Evolutionary conservation across 2,113 vertebrate species (phyloP).

Genomic region (Anthoscopus minutus): DNA sequence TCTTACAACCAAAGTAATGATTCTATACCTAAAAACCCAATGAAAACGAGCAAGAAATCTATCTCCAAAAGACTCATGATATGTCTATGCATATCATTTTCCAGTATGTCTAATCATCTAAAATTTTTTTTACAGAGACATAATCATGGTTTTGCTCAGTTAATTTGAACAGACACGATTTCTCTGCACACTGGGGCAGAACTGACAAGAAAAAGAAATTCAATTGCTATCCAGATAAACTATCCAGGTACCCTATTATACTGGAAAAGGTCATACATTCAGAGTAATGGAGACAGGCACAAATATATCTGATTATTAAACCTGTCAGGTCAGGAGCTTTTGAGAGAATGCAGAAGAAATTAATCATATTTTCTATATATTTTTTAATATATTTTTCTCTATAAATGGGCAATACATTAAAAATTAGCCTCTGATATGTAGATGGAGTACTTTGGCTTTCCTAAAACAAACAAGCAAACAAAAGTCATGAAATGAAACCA

Average conservation of each 20-base stretch:
- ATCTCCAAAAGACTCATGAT: background rate
- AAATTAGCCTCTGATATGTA: background rate
- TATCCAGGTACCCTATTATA: background rate
- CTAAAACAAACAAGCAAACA: background rate
- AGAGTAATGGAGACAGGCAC: background rate
- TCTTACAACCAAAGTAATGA: background rate
- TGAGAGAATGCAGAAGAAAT: background rate
- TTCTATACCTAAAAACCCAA: background rate
- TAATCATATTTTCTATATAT: accelerated
- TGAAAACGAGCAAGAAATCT: background rate
- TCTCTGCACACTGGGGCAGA: background rate
- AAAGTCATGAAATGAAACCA: accelerated
- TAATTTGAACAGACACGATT: background rate
- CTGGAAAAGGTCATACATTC: background rate
- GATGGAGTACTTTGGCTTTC: background rate
- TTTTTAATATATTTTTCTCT: background rate
- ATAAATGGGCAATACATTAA: background rate
- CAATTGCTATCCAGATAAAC: background rate
- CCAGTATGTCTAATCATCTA: background rate
- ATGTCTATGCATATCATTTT: background rate
- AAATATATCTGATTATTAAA: background rate
- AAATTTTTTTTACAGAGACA: background rate
- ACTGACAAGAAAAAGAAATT: background rate
- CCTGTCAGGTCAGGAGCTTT: background rate
- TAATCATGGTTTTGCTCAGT: background rate